Evolutionary conservation across 1,140 invertebrate species (phyloP).

Genomic region (Aphaenogaster rudis): DNA sequence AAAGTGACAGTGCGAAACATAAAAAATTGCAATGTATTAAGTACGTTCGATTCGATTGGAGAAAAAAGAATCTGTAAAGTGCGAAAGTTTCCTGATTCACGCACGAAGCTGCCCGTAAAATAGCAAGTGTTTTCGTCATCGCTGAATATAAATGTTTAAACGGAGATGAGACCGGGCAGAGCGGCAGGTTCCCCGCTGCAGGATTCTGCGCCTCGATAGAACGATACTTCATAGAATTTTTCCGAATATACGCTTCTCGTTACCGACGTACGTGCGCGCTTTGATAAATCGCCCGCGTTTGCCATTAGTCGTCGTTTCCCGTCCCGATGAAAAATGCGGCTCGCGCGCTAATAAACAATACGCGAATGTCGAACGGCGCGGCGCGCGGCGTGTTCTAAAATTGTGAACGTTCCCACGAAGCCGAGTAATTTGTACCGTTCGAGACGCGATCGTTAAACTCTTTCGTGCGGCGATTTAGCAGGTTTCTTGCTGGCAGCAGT

Average conservation of each 20-base stretch:
- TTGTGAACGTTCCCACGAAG: constrained; percentile 71
- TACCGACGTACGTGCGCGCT: background rate
- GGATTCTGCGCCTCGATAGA: background rate
- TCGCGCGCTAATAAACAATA: constrained; percentile 47
- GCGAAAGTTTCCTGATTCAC: background rate
- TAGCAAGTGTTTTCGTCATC: background rate
- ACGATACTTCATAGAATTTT: constrained; percentile 3
- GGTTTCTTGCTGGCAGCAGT: constrained; percentile 60
- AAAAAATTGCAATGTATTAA: background rate
- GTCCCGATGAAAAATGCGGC: constrained; percentile 18
- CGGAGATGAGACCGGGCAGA: background rate
- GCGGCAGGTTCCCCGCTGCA: background rate
- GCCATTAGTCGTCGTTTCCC: constrained; percentile 28
- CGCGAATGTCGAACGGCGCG: constrained; percentile 19
- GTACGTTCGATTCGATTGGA: background rate
- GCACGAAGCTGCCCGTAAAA: background rate
- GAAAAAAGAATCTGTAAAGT: background rate
- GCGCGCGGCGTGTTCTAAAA: constrained; percentile 44
- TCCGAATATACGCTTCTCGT: constrained; percentile 22
- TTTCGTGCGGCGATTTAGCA: constrained; percentile 65
- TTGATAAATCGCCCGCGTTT: constrained; percentile 47
- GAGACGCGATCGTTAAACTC: constrained; percentile 68
- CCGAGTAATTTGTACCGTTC: constrained; percentile 69
- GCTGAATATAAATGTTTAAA: background rate
- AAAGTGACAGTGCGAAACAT: background rate